Base-by-base conservation (phyloP, 2,113 vertebrate genomes). In the Daubentonia madagascariensis region DNA sequence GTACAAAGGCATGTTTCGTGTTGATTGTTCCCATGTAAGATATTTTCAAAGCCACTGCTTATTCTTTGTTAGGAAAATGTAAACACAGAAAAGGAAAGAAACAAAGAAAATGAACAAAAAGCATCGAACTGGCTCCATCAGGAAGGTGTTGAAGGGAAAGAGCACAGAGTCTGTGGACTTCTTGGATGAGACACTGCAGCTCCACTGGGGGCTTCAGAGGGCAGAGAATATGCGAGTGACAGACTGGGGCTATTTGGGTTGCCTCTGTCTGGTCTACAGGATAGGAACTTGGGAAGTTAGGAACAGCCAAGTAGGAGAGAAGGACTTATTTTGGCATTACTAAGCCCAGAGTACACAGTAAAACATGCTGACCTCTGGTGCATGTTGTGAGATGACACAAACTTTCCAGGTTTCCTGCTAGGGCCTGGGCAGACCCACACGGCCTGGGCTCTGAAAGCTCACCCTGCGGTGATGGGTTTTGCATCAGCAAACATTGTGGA, bases 1-100 rank as follows among this genome's bases (percentile, higher is more conserved):
- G 99, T 99, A 99, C 98, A 99, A 99, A 99, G 99, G 99, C 99
- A 99, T 99, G 99, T 99, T 99, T 97, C 98, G 98, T 99, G 99
- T 99, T 99, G 98, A 98, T 97, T 98, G 98, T 99, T 98, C 98
- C 97, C 68, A 99, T 98, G 98, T 99, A 98, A 99, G 98, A 99
- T 98, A 99, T 98, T 99, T 99, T 98, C 98, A 98, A 98, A 98
- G 98, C 98, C 98, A 97, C 98, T 98, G 98, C 98, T 99, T 98
- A 98, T 98, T 98, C 98, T 99, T 98, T 98, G 98, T 98, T 99
- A 99, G 98, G 98, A 98, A 98, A 98, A 98, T 75, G 91, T 98
- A 97, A 98, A 98, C 97, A 96, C 97, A 97, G 97, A 97, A 98
- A 98, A 98, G 97, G 97, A 97, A 98, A 98, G 97, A 97, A 93